Evolutionary conservation across 2,888 invertebrate genomes (phyloP).

Genomic region (Drosophila merina): DNA sequence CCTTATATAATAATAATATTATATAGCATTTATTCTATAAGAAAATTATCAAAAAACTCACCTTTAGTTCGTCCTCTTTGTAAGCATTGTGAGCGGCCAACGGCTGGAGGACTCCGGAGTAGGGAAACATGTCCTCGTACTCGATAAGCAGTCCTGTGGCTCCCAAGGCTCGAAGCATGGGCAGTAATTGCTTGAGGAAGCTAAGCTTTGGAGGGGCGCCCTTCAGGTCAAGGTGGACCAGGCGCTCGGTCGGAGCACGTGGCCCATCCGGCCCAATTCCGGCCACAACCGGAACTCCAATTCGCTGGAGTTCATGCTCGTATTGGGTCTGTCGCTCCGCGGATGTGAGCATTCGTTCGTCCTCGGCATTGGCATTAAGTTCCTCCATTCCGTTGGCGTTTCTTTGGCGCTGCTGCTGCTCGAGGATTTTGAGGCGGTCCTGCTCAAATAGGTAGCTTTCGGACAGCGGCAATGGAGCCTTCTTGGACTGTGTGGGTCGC

Average conservation of each 20-base stretch:
- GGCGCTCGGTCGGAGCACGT: slow-evolving; percentile 83
- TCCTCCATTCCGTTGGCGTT: slow-evolving; percentile 80
- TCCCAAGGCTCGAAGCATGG: slow-evolving; percentile 86
- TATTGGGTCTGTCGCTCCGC: slow-evolving; percentile 83
- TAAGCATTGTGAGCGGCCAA: slow-evolving; percentile 86
- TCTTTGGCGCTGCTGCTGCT: slow-evolving; percentile 84
- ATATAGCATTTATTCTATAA: too few relatives aligned
- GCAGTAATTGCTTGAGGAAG: slow-evolving; percentile 86
- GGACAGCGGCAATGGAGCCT: slow-evolving; percentile 73
- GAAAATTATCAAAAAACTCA: slow-evolving; percentile 30
- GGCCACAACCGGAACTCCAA: slow-evolving; percentile 83
- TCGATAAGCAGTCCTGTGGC: slow-evolving; percentile 90
- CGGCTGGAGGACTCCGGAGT: slow-evolving; percentile 86
- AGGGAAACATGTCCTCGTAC: slow-evolving; percentile 94
- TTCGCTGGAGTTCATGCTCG: slow-evolving; percentile 83
- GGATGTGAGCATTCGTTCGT: slow-evolving; percentile 81
- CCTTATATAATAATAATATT: slow-evolving; percentile 19
- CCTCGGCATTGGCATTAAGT: slow-evolving; percentile 74
- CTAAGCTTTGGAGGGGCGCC: slow-evolving; percentile 88
- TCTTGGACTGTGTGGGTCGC: slow-evolving; percentile 77
- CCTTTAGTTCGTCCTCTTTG: slow-evolving; percentile 80
- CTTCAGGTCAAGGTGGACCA: slow-evolving; percentile 91
- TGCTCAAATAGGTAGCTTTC: slow-evolving; percentile 83
- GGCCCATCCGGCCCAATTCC: slow-evolving; percentile 83
- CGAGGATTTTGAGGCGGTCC: slow-evolving; percentile 83